Conservation (phyloP, 2,113 vertebrate species). For the Danio rerio region GRCz12tu NC_133191.1:41952001-41952500, state of each 20-base stretch:
- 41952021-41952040: constrained; percentile 41
- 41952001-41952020: constrained; percentile 62
- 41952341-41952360: neutral
- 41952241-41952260: constrained; percentile 30
- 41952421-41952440: constrained; percentile 28
- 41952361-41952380: constrained; percentile 41
- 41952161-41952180: constrained; percentile 7
- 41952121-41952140: neutral
- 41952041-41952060: constrained; percentile 3
- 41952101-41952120: neutral
- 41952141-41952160: neutral
- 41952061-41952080: neutral
- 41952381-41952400: constrained; percentile 59
- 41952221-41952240: constrained; percentile 51
- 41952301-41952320: neutral
- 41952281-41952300: constrained; percentile 39
- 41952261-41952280: constrained; percentile 34
- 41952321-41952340: constrained; percentile 23
- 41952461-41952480: constrained; percentile 39
- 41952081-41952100: neutral
- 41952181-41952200: constrained; percentile 19
- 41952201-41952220: neutral
- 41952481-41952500: constrained; percentile 46
- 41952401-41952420: constrained; percentile 44
- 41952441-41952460: constrained; percentile 44